Evolutionary conservation across 2,797 vertebrate species (phyloP).

Genomic region (Peromyscus melanophrys): DNA sequence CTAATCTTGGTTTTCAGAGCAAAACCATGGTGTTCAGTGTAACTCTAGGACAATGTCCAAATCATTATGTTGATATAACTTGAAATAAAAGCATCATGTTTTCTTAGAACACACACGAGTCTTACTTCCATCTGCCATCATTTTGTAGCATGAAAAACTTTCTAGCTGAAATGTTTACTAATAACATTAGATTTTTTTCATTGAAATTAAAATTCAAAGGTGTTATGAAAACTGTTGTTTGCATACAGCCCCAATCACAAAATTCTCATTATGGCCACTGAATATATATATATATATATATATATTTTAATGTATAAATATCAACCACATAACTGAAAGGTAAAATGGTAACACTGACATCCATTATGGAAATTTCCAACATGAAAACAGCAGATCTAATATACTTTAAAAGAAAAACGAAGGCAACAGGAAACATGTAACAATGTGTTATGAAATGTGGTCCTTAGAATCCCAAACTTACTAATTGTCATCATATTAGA

Average conservation of each 20-base stretch:
- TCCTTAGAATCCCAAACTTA: slow-evolving; percentile 75
- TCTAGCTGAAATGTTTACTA: slow-evolving; percentile 67
- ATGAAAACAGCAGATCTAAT: slow-evolving; percentile 59
- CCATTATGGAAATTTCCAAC: slow-evolving; percentile 64
- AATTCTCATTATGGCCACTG: slow-evolving; percentile 51
- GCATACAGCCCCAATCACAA: slow-evolving; percentile 14
- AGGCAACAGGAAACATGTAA: slow-evolving; percentile 72
- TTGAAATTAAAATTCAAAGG: slow-evolving; percentile 68
- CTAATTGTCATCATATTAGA: slow-evolving; percentile 77
- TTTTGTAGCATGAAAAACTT: slow-evolving; percentile 65
- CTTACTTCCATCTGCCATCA: slow-evolving; percentile 71
- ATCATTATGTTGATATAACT: slow-evolving; percentile 4
- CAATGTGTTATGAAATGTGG: slow-evolving; percentile 57
- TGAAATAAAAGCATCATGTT: slow-evolving; percentile 61
- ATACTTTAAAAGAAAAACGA: neutral
- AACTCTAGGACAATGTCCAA: slow-evolving; percentile 53
- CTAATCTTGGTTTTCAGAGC: slow-evolving; percentile 55
- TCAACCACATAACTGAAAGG: slow-evolving; percentile 41
- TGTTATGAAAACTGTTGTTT: slow-evolving; percentile 73
- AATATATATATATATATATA: neutral
- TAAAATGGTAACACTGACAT: slow-evolving; percentile 47
- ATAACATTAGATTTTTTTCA: slow-evolving; percentile 72
- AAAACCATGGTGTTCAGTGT: slow-evolving; percentile 49
- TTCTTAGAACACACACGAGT: slow-evolving; percentile 64
- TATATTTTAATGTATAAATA: slow-evolving; percentile 37